Evolutionary conservation across 2,113 vertebrate genomes (phyloP), one percentile per base, ranked within the genome.

Genomic region (Monopterus albus): DNA sequence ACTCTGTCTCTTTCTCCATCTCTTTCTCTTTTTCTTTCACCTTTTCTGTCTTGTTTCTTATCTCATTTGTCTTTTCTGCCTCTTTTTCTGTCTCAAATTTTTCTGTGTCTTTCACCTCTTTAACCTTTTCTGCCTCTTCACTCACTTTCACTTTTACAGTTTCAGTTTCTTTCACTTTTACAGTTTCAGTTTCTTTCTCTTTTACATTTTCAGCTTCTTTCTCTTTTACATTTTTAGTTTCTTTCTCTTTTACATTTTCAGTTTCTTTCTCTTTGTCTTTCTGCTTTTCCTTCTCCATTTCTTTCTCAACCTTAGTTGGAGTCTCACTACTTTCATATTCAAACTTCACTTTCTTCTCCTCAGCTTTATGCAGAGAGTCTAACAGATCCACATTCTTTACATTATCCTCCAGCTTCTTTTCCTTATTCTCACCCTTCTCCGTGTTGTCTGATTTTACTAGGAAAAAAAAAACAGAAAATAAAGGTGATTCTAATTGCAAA

Each of bases 361-460:
- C 85, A 25, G 39, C 12, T 67, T 77, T 77, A 38, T 84, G 75
- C 47, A 71, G 23, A 3, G 70, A 42, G 11, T 79, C 72, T 15
- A 55, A 80, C 25, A 38, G 11, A 21, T 85, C 79, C 18, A 45
- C 50, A 23, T 72, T 89, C 75, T 89, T 83, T 7, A 79, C 21
- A 0, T 13, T 39, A 26, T 84, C 82, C 11, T 88, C 84, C 5
- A 18, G 13, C 63, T 88, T 86, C 23, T 87, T 75, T 29, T 79
- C 69, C 38, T 75, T 61, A 64, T 78, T 74, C 13, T 83, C 79
- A 1, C 52, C 13, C 31, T 80, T 81, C 10, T 81, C 86, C 33
- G 35, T 79, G 15, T 66, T 74, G 38, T 90, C 82, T n/a, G 85
- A 64, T 73, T 87, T 86, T 7, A 78, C 89, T 91, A 57, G 7